A percentile compares a stretch with the other conserved stretches of the same genome.
Evolutionary conservation across 2,888 invertebrate genomes (phyloP).

Genomic region (Meiosimyza platycephala): DNA sequence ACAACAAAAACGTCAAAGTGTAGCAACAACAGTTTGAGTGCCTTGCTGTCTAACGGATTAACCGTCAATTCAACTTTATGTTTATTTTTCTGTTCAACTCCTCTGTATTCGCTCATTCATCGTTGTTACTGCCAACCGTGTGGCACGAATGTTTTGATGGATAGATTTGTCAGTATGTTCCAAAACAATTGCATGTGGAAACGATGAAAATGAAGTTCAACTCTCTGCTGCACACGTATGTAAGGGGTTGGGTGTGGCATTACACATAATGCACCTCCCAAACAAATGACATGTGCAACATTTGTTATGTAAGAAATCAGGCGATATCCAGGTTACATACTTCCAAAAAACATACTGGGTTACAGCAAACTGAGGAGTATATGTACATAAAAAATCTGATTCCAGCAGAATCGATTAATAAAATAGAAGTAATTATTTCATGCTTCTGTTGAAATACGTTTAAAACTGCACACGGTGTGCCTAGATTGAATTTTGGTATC

Average conservation of each 20-base stretch:
- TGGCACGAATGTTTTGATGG: conserved; percentile 44
- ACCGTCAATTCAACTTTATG: background rate
- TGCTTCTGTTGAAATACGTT: too few relatives aligned
- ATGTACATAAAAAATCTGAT: too few relatives aligned
- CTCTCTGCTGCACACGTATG: background rate
- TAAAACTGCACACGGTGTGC: too few relatives aligned
- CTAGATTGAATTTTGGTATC: too few relatives aligned
- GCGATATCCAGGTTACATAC: too few relatives aligned
- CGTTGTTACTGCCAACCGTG: background rate
- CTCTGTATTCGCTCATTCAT: background rate
- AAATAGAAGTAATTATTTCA: too few relatives aligned
- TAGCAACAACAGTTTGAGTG: background rate
- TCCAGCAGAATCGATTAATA: too few relatives aligned
- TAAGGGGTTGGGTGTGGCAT: background rate
- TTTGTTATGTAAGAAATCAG: too few relatives aligned
- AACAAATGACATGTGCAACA: background rate
- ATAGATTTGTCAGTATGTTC: conserved; percentile 61
- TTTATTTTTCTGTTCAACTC: background rate
- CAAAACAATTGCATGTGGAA: conserved; percentile 57
- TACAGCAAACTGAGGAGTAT: too few relatives aligned
- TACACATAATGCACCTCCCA: background rate
- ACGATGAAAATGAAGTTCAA: conserved; percentile 5
- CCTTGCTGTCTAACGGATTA: background rate
- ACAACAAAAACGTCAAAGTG: background rate
- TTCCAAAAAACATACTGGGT: too few relatives aligned